Base-by-base conservation (phyloP, 1,140 invertebrate species). In the Eciton burchellii region DNA sequence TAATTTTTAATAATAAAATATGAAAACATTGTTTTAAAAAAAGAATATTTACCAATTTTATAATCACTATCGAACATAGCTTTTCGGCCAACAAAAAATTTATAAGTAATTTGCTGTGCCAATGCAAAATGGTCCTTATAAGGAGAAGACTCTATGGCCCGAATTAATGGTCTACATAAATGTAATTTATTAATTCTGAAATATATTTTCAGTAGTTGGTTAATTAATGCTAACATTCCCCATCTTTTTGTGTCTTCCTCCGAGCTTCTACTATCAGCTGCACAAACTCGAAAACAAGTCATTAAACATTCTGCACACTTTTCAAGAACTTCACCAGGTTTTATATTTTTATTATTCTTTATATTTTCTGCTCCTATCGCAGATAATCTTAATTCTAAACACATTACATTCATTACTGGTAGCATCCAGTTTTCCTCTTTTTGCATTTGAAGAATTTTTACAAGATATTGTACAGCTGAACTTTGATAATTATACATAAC, bases 11-110 rank as follows among this genome's bases (percentile, higher is more conserved):
- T 35, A 35, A 35, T 35, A 63, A 70, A n/a, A 14, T 54, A 45
- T 4, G 3, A 45, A 57, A 9, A 29, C 14, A 43, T 43, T 4
- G 19, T 52, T 35, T 11, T 9, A 47, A 68, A 6, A 19, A 14
- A 79, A 59, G 57, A 62, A 9, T 57, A 83, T 73, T 93, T 94
- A 97, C 96, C 96, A 65, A 95, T 95, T 93, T 97, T 97, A 91
- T 99, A 99, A 92, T 99, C 98, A 84, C 98, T 99, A 93, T 99
- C 99, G 94, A 99, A 99, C 97, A 99, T 99, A 1, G 98, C 97
- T 93, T 99, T 99, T 6, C 98, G 95, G 1, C 99, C 99, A 19
- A 99, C 98, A 94, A 98, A 99, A 94, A 99, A 99, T 90, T 97
- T 98, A 92, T 99, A 99, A 0, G 99, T 99, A 56, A 98, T 97